Evolutionary conservation across 2,113 vertebrate genomes (phyloP), one percentile per base, ranked within the genome.

Genomic region (Nerophis lumbriciformis): DNA sequence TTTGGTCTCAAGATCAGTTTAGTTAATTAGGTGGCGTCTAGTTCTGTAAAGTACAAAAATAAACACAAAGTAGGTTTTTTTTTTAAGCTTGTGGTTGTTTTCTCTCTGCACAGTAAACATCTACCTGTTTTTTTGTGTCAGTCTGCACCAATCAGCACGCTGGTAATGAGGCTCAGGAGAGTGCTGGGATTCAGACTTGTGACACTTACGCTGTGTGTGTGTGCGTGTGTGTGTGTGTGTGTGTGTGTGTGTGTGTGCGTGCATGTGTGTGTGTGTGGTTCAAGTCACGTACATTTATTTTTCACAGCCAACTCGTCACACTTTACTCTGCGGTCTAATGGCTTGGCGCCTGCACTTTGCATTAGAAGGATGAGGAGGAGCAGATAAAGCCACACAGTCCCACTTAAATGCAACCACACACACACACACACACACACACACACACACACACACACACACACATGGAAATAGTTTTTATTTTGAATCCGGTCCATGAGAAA

Each of bases 161-260:
- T 59, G 53, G 7, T 81, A 88, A 88, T 59, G 74, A 82, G 82
- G 53, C 84, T 68, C 84, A 1, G 71, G 86, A 84, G 85, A 76
- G 58, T 61, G 54, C 60, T 8, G 54, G 47, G 45, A 69, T 60
- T 60, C 66, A 15, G 11, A 28, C 15, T n/a, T 56, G 53, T 19
- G 37, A 13, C 38, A 42, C 38, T 45, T 11, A 1, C 10, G 59
- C 36, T 65, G 15, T 52, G 53, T 72, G 47, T 65, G 63, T 57
- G 54, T 4, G 15, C 49, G 54, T 62, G 37, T 65, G 62, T 53
- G 57, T 56, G 49, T 36, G 44, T 38, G n/a, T 63, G 39, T 64
- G 15, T 60, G 53, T 66, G 47, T 66, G 63, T 53, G 54, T 57
- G 44, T 19, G 39, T 14, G 21, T 53, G 52, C 35, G 51, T 8